phyloP scores from a whole-genome alignment of 2,113 vertebrate genomes.

The Albula glossodonta region DNA sequence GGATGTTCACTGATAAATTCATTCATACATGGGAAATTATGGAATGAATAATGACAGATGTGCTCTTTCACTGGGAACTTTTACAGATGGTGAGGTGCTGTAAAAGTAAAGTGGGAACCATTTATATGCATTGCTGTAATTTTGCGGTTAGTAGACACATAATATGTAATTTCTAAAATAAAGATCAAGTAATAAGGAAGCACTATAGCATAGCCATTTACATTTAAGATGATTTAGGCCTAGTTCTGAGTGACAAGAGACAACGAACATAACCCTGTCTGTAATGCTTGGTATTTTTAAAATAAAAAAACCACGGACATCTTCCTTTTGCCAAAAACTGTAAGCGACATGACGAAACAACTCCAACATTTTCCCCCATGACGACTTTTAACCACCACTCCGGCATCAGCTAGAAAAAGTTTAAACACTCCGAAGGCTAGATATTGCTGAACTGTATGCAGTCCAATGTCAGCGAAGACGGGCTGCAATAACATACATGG shows the following conservation, averaged over 20 bases:
- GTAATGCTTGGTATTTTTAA: neutral
- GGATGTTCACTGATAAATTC: no score
- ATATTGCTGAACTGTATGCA: neutral
- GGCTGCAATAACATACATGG: no score
- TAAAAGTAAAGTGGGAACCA: no score
- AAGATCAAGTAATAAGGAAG: neutral
- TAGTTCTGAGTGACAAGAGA: neutral
- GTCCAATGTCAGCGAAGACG: neutral
- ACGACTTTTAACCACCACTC: neutral
- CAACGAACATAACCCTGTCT: neutral
- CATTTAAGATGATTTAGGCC: neutral
- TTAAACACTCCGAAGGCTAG: neutral
- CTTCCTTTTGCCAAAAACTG: neutral
- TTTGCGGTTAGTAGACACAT: neutral
- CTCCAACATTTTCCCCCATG: neutral
- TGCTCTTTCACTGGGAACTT: neutral
- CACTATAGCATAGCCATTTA: neutral
- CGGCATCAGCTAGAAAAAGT: neutral
- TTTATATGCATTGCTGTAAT: no score
- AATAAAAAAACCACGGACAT: neutral
- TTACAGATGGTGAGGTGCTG: neutral
- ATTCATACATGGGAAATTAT: no score
- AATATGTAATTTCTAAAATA: neutral
- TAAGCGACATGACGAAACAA: neutral
- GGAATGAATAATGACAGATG: no score